These are phyloP conservation scores for Ligdia adustata DNA, from an alignment of 2,888 invertebrate species.

Conservation along the genomic window DNA sequence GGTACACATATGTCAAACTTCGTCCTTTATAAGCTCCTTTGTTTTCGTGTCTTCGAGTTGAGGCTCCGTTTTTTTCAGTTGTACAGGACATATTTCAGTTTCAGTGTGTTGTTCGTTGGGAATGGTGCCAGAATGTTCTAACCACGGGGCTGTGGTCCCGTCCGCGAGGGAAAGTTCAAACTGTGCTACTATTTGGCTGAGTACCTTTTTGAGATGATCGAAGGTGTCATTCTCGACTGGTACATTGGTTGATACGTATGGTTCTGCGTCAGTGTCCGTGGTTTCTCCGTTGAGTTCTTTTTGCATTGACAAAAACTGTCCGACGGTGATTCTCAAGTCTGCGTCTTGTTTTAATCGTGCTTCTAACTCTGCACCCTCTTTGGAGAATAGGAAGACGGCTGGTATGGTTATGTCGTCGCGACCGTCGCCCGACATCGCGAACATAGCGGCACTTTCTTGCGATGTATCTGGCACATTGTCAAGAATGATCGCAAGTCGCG, in stretches of 20 bases:
- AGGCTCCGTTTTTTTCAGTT: conserved; percentile 1
- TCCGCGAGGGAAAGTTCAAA: conserved; percentile 63
- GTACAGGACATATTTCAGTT: conserved; percentile 7
- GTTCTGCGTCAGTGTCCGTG: conserved; percentile 38
- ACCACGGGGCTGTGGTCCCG: conserved; percentile 35
- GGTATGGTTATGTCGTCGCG: conserved; percentile 93
- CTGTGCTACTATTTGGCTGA: conserved; percentile 67
- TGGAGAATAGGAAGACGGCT: conserved; percentile 93
- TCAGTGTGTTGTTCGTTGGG: conserved; percentile 35
- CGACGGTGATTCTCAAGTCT: conserved; percentile 79
- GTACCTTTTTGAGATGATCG: conserved; percentile 74
- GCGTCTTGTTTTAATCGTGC: conserved; percentile 83
- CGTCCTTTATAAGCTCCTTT: conserved; percentile 9
- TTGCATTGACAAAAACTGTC: conserved; percentile 72
- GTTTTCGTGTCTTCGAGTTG: neutral
- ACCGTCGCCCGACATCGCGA: conserved; percentile 98
- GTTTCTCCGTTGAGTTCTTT: conserved; percentile 52
- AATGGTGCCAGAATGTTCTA: conserved; percentile 37
- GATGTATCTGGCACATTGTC: conserved; percentile 92
- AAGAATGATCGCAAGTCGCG: conserved; percentile 92
- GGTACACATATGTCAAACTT: conserved; percentile 32
- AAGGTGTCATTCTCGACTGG: conserved; percentile 59
- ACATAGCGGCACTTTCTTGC: conserved; percentile 90
- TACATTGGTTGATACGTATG: conserved; percentile 10
- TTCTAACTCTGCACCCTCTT: conserved; percentile 89